Evolutionary conservation across 2,797 vertebrate genomes (phyloP).

Genomic region (Malacoctenus gilli): DNA sequence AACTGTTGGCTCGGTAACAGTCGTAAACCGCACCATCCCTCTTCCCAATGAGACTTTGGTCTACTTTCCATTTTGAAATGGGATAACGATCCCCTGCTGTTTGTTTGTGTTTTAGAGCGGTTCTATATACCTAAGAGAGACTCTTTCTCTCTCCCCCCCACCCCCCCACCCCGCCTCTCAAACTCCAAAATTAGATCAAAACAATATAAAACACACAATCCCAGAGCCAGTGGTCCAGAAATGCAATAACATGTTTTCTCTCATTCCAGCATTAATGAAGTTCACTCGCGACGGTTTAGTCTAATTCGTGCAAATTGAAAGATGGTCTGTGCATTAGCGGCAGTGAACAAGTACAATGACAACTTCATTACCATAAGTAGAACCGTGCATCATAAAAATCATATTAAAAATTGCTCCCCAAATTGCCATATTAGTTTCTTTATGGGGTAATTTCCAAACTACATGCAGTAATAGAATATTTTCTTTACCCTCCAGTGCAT

Average conservation of each 20-base stretch:
- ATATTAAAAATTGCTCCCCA: conserved; percentile 99
- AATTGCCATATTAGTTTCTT: conserved; percentile 99
- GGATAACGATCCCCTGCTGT: conserved; percentile 78
- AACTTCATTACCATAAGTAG: conserved; percentile 99
- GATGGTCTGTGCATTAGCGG: conserved; percentile 90
- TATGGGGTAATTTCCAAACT: conserved; percentile 99
- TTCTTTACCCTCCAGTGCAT: conserved; percentile 99
- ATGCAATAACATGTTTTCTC: conserved; percentile 79
- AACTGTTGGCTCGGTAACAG: conserved; percentile 52
- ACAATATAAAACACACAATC: conserved; percentile 81
- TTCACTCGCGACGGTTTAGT: conserved; percentile 86
- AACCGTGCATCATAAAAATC: conserved; percentile 98
- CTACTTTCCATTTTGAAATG: conserved; percentile 65
- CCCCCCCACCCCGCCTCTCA: too few species aligned
- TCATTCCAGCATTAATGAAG: conserved; percentile 85
- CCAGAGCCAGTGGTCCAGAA: conserved; percentile 76
- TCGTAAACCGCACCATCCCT: conserved; percentile 62
- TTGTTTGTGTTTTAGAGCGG: conserved; percentile 79
- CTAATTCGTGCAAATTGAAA: conserved; percentile 90
- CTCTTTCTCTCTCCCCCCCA: conserved; percentile 64
- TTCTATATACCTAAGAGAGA: conserved; percentile 77
- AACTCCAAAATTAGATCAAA: conserved; percentile 84
- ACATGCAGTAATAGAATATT: conserved; percentile 98
- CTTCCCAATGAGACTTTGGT: conserved; percentile 70
- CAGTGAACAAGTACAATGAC: conserved; percentile 97